Evolutionary conservation across 2,888 invertebrate genomes (phyloP), one percentile per base, ranked within the genome.

Genomic region (Phalangium opilio): DNA sequence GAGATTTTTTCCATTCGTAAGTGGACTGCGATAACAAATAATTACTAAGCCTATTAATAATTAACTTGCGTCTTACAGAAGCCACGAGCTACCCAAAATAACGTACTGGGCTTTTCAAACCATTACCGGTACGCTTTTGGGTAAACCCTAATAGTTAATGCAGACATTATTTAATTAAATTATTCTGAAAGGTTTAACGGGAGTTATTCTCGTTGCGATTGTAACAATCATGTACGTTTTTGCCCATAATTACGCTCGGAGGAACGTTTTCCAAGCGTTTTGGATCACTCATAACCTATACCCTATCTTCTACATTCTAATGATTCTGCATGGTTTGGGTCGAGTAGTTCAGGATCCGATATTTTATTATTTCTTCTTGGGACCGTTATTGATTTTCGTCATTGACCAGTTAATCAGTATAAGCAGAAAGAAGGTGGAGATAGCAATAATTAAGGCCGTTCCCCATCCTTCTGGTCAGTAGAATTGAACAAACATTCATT

Each of bases 261-360:
- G 67, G 39, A 65, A 69, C 54, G 64, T 75, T 19, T 76, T 74
- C 61, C 69, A 70, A 44, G 70, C 71, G 57, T 77, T 77, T 63
- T 75, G 75, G 73, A 62, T 66, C 39, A 73, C 73, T 1, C 77
- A 77, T 61, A 70, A 67, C 38, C 60, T 74, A 17, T 76, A 75
- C 62, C 70, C 73, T 1, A 10, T 74, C 33, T 70, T 74, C 56
- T 75, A 71, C 55, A 65, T 74, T 45, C 64, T 76, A 34, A 69
- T 73, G 62, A 59, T 75, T 43, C 60, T 76, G 18, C 77, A 77
- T 57, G 76, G 76, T n/a, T 65, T 70, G 44, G 75, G 73, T 35
- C 61, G 73, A 52, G 62, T 77, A 19, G 71, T 77, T 3, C 66
- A 68, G 58, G 67, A 69, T 41, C 75, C 75, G 1, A 67, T 72